These are phyloP conservation scores for Aporophyla lueneburgensis DNA, from an alignment of 2,888 invertebrate genomes.

Conservation along the genomic window DNA sequence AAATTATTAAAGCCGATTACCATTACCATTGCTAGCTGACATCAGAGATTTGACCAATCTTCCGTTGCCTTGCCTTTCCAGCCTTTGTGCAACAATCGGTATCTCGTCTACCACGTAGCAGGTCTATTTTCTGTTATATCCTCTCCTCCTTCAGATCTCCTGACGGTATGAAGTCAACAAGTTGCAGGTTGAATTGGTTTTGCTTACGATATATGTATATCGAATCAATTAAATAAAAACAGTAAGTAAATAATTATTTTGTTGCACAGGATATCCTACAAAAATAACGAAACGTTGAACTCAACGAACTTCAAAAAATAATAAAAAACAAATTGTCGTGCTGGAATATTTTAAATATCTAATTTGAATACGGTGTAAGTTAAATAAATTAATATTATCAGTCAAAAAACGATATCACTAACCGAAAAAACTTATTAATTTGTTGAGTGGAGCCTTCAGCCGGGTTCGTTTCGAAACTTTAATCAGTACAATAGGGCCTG, in stretches of 20 bases:
- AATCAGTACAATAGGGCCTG: conserved; percentile 82
- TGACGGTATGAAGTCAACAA: neutral
- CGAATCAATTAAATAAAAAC: conserved; percentile 2
- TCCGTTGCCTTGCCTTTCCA: neutral
- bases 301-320: conserved; percentile 21
- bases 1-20: too few species aligned
- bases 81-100: neutral
- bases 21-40: neutral
- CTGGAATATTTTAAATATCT: conserved; percentile 28
- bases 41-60: neutral
- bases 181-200: neutral
- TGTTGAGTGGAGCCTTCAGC: conserved; percentile 62
- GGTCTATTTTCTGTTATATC: neutral
- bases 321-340: conserved; percentile 14
- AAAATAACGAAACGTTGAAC: conserved; percentile 21
- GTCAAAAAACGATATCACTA: conserved; percentile 48
- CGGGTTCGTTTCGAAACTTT: conserved; percentile 75
- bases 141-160: neutral
- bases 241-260: neutral
- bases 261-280: conserved; percentile 36
- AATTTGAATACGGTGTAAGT: conserved; percentile 11
- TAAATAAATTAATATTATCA: conserved; percentile 53
- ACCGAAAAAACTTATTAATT: conserved; percentile 68
- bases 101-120: neutral
- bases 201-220: neutral